These are phyloP conservation scores for Diorhabda elongata DNA, from an alignment of 1,140 invertebrate genomes.

Conservation along the genomic window DNA sequence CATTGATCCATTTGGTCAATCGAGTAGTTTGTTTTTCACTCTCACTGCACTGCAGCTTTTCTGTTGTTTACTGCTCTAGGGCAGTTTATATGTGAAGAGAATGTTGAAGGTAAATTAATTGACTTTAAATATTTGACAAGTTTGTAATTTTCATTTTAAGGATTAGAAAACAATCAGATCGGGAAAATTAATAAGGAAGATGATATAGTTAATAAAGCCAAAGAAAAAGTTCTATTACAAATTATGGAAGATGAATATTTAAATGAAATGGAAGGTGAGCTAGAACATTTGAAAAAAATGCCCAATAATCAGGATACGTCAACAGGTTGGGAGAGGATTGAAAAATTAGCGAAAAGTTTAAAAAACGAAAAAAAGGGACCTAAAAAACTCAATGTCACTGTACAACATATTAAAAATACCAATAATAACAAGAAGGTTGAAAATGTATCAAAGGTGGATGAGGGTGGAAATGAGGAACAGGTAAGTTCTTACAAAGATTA, in stretches of 20 bases:
- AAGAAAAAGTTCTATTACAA: slow-evolving; percentile 22
- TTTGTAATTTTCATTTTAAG: too few species aligned
- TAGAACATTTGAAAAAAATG: background rate
- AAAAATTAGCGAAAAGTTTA: slow-evolving; percentile 25
- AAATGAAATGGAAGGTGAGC: slow-evolving; percentile 26
- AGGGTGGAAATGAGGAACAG: too few species aligned
- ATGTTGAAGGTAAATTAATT: too few species aligned
- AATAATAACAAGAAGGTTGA: background rate
- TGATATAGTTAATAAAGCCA: slow-evolving; percentile 16
- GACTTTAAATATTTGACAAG: too few species aligned
- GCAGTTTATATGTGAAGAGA: too few species aligned
- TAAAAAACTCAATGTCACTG: slow-evolving; percentile 25
- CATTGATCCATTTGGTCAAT: too few species aligned
- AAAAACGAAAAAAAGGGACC: slow-evolving; percentile 19
- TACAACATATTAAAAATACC: slow-evolving; percentile 10
- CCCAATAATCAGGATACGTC: background rate
- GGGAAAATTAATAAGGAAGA: background rate
- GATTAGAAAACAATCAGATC: too few species aligned
- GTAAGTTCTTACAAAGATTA: too few species aligned
- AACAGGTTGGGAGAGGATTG: slow-evolving; percentile 31
- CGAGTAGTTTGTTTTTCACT: too few species aligned
- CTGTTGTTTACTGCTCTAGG: too few species aligned
- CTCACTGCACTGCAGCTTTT: too few species aligned
- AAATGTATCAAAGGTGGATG: background rate
- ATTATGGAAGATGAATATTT: slow-evolving; percentile 34